Evolutionary conservation across 2,797 vertebrate genomes (phyloP).

Genomic region (Sebastes hopkinsi): DNA sequence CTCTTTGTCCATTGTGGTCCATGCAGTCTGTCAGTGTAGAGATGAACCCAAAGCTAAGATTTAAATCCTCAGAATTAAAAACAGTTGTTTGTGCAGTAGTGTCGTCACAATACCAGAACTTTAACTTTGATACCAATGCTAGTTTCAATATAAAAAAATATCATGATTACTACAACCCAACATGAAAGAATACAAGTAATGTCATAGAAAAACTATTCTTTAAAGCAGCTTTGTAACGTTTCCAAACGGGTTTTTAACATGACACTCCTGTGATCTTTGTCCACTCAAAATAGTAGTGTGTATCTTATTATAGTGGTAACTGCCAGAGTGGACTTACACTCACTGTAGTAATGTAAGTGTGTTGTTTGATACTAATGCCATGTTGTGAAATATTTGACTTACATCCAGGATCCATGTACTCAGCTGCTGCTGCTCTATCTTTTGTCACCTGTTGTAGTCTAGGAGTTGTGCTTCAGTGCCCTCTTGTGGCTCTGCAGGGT

Average conservation of each 20-base stretch:
- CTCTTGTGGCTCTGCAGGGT: conserved; percentile 24
- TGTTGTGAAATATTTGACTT: background rate
- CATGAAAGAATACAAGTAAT: background rate
- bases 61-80: background rate
- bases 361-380: background rate
- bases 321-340: background rate
- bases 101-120: conserved; percentile 39
- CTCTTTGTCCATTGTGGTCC: conserved; percentile 39
- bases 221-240: background rate
- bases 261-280: background rate
- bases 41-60: background rate
- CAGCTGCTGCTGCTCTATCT: background rate
- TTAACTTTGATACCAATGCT: background rate
- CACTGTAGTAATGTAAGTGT: background rate
- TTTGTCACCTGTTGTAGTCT: background rate
- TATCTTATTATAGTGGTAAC: background rate
- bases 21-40: conserved; percentile 13
- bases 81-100: conserved; percentile 8
- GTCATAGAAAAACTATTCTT: background rate
- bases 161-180: background rate
- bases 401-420: background rate
- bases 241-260: background rate
- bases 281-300: background rate
- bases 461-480: background rate
- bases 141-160: background rate